A percentile compares a stretch with the other conserved stretches of the same genome.
These are phyloP conservation scores for Ormyrus rosae DNA, from an alignment of 2,888 invertebrate genomes.

Conservation along the genomic window DNA sequence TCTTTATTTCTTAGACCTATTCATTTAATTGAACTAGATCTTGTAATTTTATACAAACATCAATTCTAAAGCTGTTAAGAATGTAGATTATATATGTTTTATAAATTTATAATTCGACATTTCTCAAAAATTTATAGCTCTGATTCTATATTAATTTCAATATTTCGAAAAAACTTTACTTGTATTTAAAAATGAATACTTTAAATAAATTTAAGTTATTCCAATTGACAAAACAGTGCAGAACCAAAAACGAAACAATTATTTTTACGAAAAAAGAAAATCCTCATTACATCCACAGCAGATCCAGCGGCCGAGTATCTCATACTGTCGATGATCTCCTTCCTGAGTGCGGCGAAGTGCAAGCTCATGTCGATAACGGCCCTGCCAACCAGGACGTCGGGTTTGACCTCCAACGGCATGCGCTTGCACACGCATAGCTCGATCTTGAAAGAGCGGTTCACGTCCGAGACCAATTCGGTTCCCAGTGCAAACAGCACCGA, in stretches of 20 bases:
- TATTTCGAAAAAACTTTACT: too few species aligned
- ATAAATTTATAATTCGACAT: too few species aligned
- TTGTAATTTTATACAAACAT: too few species aligned
- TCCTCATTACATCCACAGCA: constrained; percentile 55
- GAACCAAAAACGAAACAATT: constrained; percentile 26
- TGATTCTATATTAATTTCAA: too few species aligned
- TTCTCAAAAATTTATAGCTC: too few species aligned
- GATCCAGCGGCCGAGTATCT: constrained; percentile 8
- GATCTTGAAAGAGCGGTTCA: constrained; percentile 78
- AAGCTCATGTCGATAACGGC: constrained; percentile 80
- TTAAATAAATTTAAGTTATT: too few species aligned
- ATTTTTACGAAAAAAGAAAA: too few species aligned
- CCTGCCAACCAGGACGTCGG: constrained; percentile 79
- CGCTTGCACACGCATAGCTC: constrained; percentile 78
- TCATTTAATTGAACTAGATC: too few species aligned
- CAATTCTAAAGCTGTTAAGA: too few species aligned
- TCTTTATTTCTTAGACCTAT: too few species aligned
- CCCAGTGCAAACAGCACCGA: constrained; percentile 82
- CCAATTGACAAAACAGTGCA: constrained; percentile 38
- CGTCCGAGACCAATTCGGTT: constrained; percentile 76
- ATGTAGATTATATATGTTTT: too few species aligned
- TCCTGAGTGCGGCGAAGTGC: constrained; percentile 80
- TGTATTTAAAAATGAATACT: too few species aligned
- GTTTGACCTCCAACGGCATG: constrained; percentile 79
- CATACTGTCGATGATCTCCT: constrained; percentile 66